These are phyloP conservation scores for Dallia pectoralis DNA, from an alignment of 2,797 vertebrate genomes.

Conservation along the genomic window DNA sequence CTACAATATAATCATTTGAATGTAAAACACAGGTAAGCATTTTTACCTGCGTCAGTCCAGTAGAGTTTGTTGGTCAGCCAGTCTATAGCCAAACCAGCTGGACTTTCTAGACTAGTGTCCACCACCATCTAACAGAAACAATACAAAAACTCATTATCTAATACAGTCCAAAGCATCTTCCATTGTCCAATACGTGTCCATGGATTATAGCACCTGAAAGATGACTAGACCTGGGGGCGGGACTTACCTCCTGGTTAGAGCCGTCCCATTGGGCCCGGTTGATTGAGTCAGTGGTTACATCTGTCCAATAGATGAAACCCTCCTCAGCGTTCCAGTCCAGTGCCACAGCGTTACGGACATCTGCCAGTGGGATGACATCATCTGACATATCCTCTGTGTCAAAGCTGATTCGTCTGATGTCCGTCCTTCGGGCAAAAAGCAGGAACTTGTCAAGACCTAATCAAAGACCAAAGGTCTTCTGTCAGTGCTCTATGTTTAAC, in stretches of 20 bases:
- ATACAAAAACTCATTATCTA: background rate
- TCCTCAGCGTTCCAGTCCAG: constrained; percentile 94
- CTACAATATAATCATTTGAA: background rate
- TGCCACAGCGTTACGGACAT: constrained; percentile 96
- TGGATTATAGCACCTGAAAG: background rate
- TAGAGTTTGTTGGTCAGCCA: constrained; percentile 96
- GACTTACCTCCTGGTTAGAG: constrained; percentile 89
- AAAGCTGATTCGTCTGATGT: constrained; percentile 99
- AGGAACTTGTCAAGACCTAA: constrained; percentile 99
- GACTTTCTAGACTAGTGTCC: constrained; percentile 96
- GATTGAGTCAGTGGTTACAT: constrained; percentile 98
- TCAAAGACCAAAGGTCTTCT: constrained; percentile 99
- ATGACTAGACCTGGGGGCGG: background rate
- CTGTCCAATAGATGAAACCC: constrained; percentile 96
- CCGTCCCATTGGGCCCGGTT: constrained; percentile 97
- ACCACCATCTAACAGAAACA: constrained; percentile 82
- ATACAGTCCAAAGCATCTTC: background rate
- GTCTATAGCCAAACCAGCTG: constrained; percentile 94
- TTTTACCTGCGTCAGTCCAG: constrained; percentile 96
- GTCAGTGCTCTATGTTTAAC: constrained; percentile 95
- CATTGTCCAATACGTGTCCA: background rate
- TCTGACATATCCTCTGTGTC: constrained; percentile 98
- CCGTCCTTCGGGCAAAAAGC: constrained; percentile 99
- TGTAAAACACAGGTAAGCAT: background rate
- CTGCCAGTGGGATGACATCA: constrained; percentile 93